A percentile compares a stretch with the other conserved stretches of the same genome.
phyloP scores from a whole-genome alignment of 23 tunicate genomes.

The Halocynthia aurantium region DNA sequence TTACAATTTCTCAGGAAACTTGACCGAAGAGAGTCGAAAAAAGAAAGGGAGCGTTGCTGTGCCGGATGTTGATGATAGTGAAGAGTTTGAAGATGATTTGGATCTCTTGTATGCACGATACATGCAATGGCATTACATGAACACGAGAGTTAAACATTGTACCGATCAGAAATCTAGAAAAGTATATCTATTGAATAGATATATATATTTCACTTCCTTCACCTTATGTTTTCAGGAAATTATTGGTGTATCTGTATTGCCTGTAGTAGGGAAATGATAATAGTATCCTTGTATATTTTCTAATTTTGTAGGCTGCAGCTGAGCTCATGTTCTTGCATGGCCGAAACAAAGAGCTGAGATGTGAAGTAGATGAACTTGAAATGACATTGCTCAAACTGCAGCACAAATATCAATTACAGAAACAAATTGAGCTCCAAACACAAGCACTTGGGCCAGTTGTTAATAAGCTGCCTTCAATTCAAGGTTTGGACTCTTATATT shows the following conservation, averaged over 20 bases:
- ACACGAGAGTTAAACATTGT: too few relatives aligned
- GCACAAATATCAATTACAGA: background rate
- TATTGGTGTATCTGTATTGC: too few relatives aligned
- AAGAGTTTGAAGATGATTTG: background rate
- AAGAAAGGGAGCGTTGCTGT: background rate
- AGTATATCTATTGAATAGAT: too few relatives aligned
- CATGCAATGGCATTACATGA: constrained; percentile 1
- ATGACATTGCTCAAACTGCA: background rate
- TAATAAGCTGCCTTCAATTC: background rate
- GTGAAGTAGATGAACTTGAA: background rate
- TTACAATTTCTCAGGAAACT: background rate
- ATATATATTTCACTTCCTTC: background rate
- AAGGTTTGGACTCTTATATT: background rate
- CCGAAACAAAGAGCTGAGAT: background rate
- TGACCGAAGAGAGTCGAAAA: background rate
- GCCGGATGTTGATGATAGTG: background rate
- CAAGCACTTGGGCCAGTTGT: constrained; percentile 10
- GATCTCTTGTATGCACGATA: background rate
- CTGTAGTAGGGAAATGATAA: background rate
- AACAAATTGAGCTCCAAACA: constrained; percentile 5
- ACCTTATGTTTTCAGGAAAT: too few relatives aligned
- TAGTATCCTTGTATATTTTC: background rate
- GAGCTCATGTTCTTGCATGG: constrained; percentile 1
- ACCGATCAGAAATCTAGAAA: background rate
- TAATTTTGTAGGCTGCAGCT: constrained; percentile 3